Base-by-base conservation (phyloP, 1,140 invertebrate species). In the Papilio xuthus region DNA sequence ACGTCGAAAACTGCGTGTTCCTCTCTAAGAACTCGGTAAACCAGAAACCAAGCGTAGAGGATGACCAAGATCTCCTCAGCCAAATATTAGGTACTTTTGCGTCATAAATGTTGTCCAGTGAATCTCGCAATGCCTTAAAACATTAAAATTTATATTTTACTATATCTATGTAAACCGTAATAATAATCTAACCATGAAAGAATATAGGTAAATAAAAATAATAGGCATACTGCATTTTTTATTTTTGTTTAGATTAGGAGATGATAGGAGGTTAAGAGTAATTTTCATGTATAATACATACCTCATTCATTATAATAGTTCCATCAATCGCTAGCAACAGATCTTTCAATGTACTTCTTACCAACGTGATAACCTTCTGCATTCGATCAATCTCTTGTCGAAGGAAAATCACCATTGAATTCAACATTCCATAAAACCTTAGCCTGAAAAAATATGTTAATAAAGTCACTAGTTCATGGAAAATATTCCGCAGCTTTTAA, bases 1-100 rank as follows among this genome's bases (percentile, higher is more conserved):
- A 99, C 13, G 94, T 94, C 77, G 96, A 94, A 86, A 99, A 99
- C 90, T 99, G 98, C 77, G 94, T 94, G 90, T 98, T 98, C 79
- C 97, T 95, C 92, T 99, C 98, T 81, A 99, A 93, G 50, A 99
- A 95, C 90, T 99, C 99, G 0, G 98, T 99, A 87, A 99, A 99
- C 98, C 99, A 99, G 93, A 99, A 99, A 50, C 98, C 98, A 47
- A 99, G 95, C 0, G 98, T 99, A 1, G 98, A 97, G 0, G 98
- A 99, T 88, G 99, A 98, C 98, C 99, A 99, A 12, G 98, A 99
- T 81, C 99, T 96, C 96, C 96, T 99, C 83, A 96, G 95, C 98
- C 98, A 99, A 67, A 96, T 96, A 53, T 96, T 96, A 0, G 99
- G 99, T 50, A 99, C 97, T 85, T 98, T 95, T 3, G 98, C 98